Evolutionary conservation across 2,888 invertebrate species (phyloP).

Genomic region (Melanophora roralis): DNA sequence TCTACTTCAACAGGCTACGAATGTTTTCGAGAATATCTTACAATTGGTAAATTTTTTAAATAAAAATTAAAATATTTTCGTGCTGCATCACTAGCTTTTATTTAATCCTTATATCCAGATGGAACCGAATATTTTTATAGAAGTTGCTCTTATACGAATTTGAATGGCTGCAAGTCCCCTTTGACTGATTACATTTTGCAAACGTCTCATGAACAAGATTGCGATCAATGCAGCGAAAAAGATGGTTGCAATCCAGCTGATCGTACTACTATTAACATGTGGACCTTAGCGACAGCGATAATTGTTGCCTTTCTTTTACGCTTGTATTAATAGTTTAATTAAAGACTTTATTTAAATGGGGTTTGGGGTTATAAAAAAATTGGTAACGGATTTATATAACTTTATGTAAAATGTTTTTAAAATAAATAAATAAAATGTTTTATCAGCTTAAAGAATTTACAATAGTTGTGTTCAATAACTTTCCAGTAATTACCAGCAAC

Average conservation of each 20-base stretch:
- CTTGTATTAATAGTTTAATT: not conserved
- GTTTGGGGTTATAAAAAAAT: too few relatives aligned
- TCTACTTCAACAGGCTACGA: not conserved
- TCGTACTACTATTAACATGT: constrained; percentile 32
- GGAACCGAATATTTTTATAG: constrained; percentile 49
- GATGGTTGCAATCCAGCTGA: constrained; percentile 64
- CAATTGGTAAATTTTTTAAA: constrained; percentile 54
- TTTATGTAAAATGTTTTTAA: too few relatives aligned
- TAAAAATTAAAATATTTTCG: not conserved
- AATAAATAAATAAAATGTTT: too few relatives aligned
- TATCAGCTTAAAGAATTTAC: too few relatives aligned
- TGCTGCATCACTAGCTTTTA: too few relatives aligned
- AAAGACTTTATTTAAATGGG: too few relatives aligned
- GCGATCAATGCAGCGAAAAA: constrained; percentile 52
- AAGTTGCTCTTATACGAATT: constrained; percentile 60
- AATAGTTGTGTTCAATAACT: too few relatives aligned
- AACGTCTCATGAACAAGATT: constrained; percentile 1
- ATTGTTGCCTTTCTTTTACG: constrained; percentile 2
- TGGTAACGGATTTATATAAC: too few relatives aligned
- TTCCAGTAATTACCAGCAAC: too few relatives aligned
- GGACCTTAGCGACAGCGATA: too few relatives aligned
- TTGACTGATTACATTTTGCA: constrained; percentile 29
- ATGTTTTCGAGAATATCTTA: constrained; percentile 55
- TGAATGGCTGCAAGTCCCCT: constrained; percentile 32
- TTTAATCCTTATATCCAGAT: constrained; percentile 29